These are phyloP conservation scores for Phylloscopus trochiloides DNA, from an alignment of 2,113 vertebrate genomes.

Conservation along the genomic window DNA sequence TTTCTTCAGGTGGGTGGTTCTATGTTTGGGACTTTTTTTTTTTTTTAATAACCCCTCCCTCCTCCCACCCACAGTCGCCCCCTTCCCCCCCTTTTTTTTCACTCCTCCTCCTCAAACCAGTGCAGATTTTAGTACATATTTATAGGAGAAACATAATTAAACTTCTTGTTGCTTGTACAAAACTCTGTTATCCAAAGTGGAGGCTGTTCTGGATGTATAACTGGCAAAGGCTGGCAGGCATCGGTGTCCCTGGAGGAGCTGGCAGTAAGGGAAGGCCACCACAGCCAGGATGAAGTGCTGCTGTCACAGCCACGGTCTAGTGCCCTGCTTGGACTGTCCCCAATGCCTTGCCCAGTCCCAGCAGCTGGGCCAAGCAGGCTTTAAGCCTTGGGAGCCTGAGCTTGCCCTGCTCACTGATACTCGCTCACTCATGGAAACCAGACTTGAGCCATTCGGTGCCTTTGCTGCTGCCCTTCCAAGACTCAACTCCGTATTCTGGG, in stretches of 20 bases:
- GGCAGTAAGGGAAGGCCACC: neutral
- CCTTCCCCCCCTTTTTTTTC: fast-evolving
- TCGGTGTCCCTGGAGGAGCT: neutral
- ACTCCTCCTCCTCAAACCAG: neutral
- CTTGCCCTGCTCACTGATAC: neutral
- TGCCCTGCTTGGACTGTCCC: slow-evolving; percentile 10
- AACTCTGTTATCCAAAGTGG: neutral
- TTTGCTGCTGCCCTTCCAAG: neutral
- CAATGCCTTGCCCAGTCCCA: neutral
- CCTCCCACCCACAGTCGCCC: neutral
- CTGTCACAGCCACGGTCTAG: neutral
- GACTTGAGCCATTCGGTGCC: neutral
- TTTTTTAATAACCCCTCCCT: neutral
- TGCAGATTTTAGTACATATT: neutral
- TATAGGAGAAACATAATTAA: neutral
- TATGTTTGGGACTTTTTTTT: neutral
- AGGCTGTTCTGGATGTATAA: fast-evolving
- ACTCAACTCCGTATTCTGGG: neutral
- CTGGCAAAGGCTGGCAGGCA: neutral
- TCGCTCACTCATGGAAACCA: fast-evolving
- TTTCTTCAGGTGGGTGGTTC: neutral
- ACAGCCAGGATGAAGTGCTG: neutral
- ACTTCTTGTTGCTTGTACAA: neutral
- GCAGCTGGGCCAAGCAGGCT: neutral
- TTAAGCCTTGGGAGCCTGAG: neutral